Evolutionary conservation across 2,888 invertebrate genomes (phyloP).

Genomic region (Caenorhabditis virilis): DNA sequence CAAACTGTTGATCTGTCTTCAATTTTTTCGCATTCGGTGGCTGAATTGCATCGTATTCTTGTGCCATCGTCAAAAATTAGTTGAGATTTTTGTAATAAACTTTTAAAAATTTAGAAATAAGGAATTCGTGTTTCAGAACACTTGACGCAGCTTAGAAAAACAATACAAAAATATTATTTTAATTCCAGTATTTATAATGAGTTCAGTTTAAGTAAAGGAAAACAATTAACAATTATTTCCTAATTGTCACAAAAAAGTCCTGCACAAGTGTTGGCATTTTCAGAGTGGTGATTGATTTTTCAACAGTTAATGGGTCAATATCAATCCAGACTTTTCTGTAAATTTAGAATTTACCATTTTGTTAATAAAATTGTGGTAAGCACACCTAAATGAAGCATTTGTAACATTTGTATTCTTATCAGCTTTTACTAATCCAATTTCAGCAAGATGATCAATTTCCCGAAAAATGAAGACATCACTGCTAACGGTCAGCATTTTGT

Average conservation of each 20-base stretch:
- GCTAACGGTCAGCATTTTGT: slow-evolving; percentile 7
- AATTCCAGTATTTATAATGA: neutral
- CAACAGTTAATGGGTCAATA: slow-evolving; percentile 11
- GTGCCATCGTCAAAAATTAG: slow-evolving; percentile 24
- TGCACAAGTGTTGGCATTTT: slow-evolving; percentile 7
- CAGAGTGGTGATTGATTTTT: slow-evolving; percentile 9
- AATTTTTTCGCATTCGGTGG: slow-evolving; percentile 56
- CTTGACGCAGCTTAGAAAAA: neutral
- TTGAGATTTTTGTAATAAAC: neutral
- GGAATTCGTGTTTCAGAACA: neutral
- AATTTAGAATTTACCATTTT: neutral
- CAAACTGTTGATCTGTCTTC: slow-evolving; percentile 49
- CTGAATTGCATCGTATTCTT: slow-evolving; percentile 42
- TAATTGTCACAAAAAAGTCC: slow-evolving; percentile 17
- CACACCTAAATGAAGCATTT: slow-evolving; percentile 27
- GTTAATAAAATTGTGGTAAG: neutral
- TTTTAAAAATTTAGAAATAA: neutral
- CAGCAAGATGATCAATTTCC: slow-evolving; percentile 33
- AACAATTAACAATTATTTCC: slow-evolving; percentile 10
- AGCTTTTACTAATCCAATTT: slow-evolving; percentile 21
- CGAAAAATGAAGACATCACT: slow-evolving; percentile 31
- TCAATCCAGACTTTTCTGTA: slow-evolving; percentile 32
- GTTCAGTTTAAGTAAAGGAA: too few relatives aligned
- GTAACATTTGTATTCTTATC: slow-evolving; percentile 21
- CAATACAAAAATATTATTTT: neutral